Evolutionary conservation across 2,113 vertebrate species (phyloP).

Genomic region (Rhegmatorhina hoffmannsi): DNA sequence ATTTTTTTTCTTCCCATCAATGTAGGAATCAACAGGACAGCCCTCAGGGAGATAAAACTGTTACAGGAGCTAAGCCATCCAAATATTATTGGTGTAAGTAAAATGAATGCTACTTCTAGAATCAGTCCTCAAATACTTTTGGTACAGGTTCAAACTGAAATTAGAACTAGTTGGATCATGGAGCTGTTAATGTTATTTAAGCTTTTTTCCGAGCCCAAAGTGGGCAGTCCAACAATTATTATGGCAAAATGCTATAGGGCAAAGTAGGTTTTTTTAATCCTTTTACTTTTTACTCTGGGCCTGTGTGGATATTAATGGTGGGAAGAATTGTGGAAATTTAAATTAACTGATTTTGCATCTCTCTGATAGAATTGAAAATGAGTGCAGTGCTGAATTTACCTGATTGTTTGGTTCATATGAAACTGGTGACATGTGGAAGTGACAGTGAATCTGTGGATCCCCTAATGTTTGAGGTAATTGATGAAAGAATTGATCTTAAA

Average conservation of each 20-base stretch:
- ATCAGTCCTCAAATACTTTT: neutral
- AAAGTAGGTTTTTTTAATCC: neutral
- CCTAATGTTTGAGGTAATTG: too few relatives aligned
- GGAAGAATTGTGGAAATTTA: neutral
- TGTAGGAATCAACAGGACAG: slow-evolving; percentile 96
- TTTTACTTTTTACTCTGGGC: neutral
- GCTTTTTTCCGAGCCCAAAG: neutral
- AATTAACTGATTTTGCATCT: neutral
- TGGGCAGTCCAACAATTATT: neutral
- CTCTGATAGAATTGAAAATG: neutral
- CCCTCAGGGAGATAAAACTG: slow-evolving; percentile 95
- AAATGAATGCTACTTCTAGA: slow-evolving; percentile 5
- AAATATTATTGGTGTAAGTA: slow-evolving; percentile 97
- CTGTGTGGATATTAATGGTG: neutral
- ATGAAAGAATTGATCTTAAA: too few relatives aligned
- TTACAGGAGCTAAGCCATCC: slow-evolving; percentile 94
- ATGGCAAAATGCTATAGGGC: neutral
- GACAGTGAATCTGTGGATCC: too few relatives aligned
- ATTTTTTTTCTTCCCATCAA: neutral
- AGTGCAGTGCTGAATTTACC: neutral
- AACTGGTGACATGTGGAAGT: neutral
- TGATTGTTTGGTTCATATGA: neutral
- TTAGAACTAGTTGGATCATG: neutral
- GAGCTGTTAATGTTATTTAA: neutral
- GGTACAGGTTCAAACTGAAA: neutral